These are phyloP conservation scores for Araneus ventricosus DNA, from an alignment of 1,140 invertebrate species.

Conservation along the genomic window DNA sequence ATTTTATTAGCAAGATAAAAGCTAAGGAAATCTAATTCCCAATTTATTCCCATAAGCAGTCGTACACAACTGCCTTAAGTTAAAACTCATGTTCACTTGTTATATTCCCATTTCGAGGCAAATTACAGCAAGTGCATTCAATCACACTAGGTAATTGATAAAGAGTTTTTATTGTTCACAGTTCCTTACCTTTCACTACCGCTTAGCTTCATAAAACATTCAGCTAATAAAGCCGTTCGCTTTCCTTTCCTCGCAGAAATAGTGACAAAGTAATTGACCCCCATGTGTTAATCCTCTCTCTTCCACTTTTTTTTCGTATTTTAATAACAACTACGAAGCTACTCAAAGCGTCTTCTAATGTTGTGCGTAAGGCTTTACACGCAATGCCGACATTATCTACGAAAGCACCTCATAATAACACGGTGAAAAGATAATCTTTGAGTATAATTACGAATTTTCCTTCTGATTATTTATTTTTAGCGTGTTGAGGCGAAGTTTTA, in stretches of 20 bases:
- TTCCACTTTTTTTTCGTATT: conserved; percentile 52
- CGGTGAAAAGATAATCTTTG: conserved; percentile 73
- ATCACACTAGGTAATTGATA: conserved; percentile 26
- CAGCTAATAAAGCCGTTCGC: conserved; percentile 57
- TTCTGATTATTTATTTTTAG: conserved; percentile 74
- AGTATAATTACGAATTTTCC: conserved; percentile 73
- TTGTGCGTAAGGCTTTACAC: conserved; percentile 30
- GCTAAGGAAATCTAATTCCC: too few relatives aligned
- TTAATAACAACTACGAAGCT: conserved; percentile 67
- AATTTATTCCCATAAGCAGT: background rate
- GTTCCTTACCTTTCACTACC: background rate
- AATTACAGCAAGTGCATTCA: background rate
- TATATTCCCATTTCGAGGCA: background rate
- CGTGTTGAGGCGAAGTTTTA: conserved; percentile 57
- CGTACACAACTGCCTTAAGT: background rate
- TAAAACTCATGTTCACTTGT: background rate
- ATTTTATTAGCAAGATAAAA: too few relatives aligned
- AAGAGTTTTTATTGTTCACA: conserved; percentile 38
- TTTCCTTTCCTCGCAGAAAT: conserved; percentile 63
- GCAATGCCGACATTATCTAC: conserved; percentile 68
- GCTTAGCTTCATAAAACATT: conserved; percentile 62
- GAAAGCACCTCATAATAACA: conserved; percentile 72
- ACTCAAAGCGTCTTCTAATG: conserved; percentile 37
- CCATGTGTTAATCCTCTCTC: conserved; percentile 65
- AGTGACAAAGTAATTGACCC: conserved; percentile 74